Base-by-base conservation (phyloP, 2,888 invertebrate species). In the Aleiodes testaceus region DNA sequence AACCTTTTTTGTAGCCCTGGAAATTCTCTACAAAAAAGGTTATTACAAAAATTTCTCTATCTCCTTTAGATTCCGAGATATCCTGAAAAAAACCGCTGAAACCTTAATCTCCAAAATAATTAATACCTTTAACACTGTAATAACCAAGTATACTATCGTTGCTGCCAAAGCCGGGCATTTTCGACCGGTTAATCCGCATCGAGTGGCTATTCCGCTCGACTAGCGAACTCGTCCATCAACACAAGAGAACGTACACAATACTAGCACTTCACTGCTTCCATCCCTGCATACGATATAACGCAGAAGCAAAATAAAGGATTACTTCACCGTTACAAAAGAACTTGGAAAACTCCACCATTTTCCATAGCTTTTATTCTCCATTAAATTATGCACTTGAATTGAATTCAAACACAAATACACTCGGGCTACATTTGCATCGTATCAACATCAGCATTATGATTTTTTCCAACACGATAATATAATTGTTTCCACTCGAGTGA, bases 61-160 rank as follows among this genome's bases (percentile, higher is more conserved):
- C n/a, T n/a, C n/a, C n/a, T n/a, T n/a, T n/a, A n/a, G n/a, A n/a
- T n/a, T n/a, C n/a, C n/a, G n/a, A n/a, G n/a, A n/a, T n/a, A n/a
- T 4, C 22, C 22, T 3, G 22, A 22, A 22, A 22, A 22, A 26
- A 26, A 14, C 14, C 2, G 16, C n/a, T 1, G 9, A 45, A 64
- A 49, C 11, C 18, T 42, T 16, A 36, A 55, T 55, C 55, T 55
- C 30, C 16, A 61, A 75, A 80, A 79, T 79, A 76, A 77, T 78
- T 64, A 66, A 63, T 84, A 85, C 85, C 84, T 85, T 68, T 63
- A 45, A 63, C 76, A 47, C 80, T 74, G 69, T 83, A 80, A 65
- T 83, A 85, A 63, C 84, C 82, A 55, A 85, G 80, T 75, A 85
- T 84, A 73, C 85, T 85, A 75, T 85, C 84, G 80, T 84, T 85